Conservation (phyloP, 2,888 invertebrate species). For the Sphaeridia pumilis region DNA sequence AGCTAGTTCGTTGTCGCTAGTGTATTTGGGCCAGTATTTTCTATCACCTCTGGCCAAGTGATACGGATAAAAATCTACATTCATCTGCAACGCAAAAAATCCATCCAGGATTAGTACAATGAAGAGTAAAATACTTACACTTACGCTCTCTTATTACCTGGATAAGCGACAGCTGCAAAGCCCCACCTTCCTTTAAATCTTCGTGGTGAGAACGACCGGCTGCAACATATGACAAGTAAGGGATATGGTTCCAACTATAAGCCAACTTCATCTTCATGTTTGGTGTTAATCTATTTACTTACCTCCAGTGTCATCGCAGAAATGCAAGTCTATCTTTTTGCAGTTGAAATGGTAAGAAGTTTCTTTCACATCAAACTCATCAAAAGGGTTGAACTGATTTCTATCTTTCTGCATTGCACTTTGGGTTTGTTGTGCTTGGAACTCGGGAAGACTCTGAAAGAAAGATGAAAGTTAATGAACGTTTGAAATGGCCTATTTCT, state of each 20-base stretch:
- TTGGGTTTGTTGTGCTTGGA: slow-evolving; percentile 58
- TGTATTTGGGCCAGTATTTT: slow-evolving; percentile 76
- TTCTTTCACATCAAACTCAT: slow-evolving; percentile 67
- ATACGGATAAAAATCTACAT: slow-evolving; percentile 88
- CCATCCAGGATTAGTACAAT: neutral
- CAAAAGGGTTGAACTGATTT: slow-evolving; percentile 24
- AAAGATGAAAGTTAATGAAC: neutral
- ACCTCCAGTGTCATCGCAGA: slow-evolving; percentile 91
- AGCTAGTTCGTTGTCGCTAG: slow-evolving; percentile 61
- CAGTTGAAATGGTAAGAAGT: slow-evolving; percentile 94
- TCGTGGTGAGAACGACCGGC: slow-evolving; percentile 76
- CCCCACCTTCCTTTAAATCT: slow-evolving; percentile 75
- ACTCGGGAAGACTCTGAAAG: slow-evolving; percentile 49
- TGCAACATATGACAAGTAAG: slow-evolving; percentile 37
- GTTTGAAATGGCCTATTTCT: neutral
- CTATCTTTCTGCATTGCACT: slow-evolving; percentile 22
- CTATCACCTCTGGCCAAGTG: slow-evolving; percentile 81
- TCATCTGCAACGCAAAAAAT: slow-evolving; percentile 47
- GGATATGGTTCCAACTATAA: neutral
- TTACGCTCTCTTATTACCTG: slow-evolving; percentile 41
- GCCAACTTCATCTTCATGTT: no score
- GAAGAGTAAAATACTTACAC: neutral
- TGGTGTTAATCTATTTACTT: no score
- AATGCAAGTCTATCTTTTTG: slow-evolving; percentile 84
- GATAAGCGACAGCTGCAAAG: slow-evolving; percentile 78